These are phyloP conservation scores for Allophyes oxyacanthae DNA, from an alignment of 2,888 invertebrate genomes.

Conservation along the genomic window DNA sequence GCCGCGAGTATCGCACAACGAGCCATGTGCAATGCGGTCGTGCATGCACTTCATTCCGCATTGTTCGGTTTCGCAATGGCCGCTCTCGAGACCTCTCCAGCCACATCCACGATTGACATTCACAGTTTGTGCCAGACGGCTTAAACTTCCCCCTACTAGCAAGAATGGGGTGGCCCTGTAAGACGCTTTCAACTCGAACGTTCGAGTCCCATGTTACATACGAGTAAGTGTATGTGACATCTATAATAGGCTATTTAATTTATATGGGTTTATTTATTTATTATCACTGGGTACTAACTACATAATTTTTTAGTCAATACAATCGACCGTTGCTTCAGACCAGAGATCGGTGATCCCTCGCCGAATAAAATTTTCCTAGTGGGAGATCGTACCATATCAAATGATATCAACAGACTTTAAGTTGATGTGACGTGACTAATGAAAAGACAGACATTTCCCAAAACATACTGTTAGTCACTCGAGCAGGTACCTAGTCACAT, in stretches of 20 bases:
- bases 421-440: slow-evolving; percentile 34
- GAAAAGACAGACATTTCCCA: slow-evolving; percentile 29
- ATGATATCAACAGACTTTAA: slow-evolving; percentile 35
- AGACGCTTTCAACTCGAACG: slow-evolving; percentile 54
- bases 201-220: slow-evolving; percentile 36
- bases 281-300: no score
- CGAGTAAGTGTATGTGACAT: slow-evolving; percentile 13
- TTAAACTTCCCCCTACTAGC: slow-evolving; percentile 71
- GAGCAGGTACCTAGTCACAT: slow-evolving; percentile 25
- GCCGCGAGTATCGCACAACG: slow-evolving; percentile 29
- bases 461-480: slow-evolving; percentile 46
- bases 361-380: no score
- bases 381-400: no score
- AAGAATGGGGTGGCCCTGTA: slow-evolving; percentile 57
- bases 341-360: no score
- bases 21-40: slow-evolving; percentile 63
- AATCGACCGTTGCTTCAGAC: no score
- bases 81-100: slow-evolving; percentile 74
- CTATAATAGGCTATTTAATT: no score
- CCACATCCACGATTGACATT: slow-evolving; percentile 79
- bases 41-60: slow-evolving; percentile 77
- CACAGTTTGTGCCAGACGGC: slow-evolving; percentile 71
- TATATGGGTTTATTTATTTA: no score
- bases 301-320: no score
- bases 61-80: slow-evolving; percentile 81